These are phyloP conservation scores for Nymphalis c-album DNA, from an alignment of 2,888 invertebrate species.

Conservation along the genomic window DNA sequence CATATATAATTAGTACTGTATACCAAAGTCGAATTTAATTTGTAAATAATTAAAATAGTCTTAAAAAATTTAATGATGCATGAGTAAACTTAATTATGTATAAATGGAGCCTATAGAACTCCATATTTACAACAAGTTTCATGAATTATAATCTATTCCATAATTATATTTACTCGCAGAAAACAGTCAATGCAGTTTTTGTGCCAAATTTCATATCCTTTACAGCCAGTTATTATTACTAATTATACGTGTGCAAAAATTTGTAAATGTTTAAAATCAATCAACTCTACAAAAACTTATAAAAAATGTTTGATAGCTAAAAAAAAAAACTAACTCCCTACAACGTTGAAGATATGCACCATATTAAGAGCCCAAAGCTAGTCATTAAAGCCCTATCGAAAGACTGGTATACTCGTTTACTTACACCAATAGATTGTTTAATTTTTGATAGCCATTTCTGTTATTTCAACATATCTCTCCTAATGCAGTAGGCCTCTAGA, in stretches of 20 bases:
- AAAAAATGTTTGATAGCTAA: slow-evolving; percentile 9
- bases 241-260: slow-evolving; percentile 7
- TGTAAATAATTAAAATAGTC: not conserved
- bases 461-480: slow-evolving; percentile 25
- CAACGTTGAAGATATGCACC: slow-evolving; percentile 34
- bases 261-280: slow-evolving; percentile 9
- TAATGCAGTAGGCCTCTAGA: slow-evolving; percentile 33
- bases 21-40: not conserved
- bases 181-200: not conserved
- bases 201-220: slow-evolving; percentile 8
- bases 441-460: slow-evolving; percentile 25
- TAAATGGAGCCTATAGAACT: not conserved
- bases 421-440: slow-evolving; percentile 26
- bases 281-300: slow-evolving; percentile 6
- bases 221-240: slow-evolving; percentile 9
- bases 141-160: not conserved
- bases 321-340: slow-evolving; percentile 23
- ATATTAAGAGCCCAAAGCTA: slow-evolving; percentile 31
- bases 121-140: slow-evolving; percentile 9
- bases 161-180: not conserved
- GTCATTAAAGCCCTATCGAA: slow-evolving; percentile 23
- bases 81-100: too few relatives aligned
- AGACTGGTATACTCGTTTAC: slow-evolving; percentile 29
- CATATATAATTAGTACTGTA: not conserved
- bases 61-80: not conserved